Percentiles rank a stretch among this genome's conserved stretches.
phyloP scores from a whole-genome alignment of 2,888 invertebrate genomes.

The Conus canariensis region DNA sequence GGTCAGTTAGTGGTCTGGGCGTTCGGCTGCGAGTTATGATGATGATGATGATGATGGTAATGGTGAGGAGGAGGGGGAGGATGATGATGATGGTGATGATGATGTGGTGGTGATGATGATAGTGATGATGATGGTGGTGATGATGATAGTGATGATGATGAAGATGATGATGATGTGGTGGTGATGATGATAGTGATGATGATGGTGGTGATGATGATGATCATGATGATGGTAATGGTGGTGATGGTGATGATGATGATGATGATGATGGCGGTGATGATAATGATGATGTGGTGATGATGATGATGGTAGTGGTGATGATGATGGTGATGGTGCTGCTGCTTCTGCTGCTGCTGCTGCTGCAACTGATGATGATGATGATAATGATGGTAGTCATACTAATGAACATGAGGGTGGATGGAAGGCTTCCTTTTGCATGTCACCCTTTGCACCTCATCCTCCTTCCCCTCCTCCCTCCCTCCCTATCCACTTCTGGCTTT shows the following conservation, averaged over 20 bases:
- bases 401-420: not conserved
- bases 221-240: too few species aligned
- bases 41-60: not conserved
- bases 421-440: not conserved
- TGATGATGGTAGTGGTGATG: too few species aligned
- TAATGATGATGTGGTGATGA: too few species aligned
- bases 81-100: not conserved
- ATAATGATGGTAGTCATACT: too few species aligned
- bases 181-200: not conserved
- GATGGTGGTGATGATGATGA: not conserved
- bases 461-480: not conserved
- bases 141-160: not conserved
- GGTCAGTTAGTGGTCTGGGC: conserved; percentile 81
- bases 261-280: too few species aligned
- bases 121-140: not conserved
- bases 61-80: not conserved
- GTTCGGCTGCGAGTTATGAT: not conserved
- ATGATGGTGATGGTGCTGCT: too few species aligned
- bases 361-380: too few species aligned
- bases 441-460: not conserved
- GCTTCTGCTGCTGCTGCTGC: too few species aligned
- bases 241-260: too few species aligned
- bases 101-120: not conserved
- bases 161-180: not conserved
- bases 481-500: not conserved